Conservation (phyloP, 2,113 vertebrate genomes). For the Orycteropus afer region DNA sequence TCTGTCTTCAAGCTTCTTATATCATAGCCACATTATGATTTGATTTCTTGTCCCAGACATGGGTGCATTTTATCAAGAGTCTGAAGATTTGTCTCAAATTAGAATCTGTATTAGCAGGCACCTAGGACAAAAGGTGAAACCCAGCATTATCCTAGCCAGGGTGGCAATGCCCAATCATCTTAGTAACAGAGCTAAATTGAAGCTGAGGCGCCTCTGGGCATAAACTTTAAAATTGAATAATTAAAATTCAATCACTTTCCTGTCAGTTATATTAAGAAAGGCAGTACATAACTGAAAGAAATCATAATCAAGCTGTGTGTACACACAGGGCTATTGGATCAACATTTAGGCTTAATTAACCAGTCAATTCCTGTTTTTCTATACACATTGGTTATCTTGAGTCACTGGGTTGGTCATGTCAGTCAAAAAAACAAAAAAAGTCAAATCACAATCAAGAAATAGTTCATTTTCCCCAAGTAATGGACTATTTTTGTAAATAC, state of each 20-base stretch:
- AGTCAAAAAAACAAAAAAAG: not conserved
- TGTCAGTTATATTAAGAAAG: constrained; percentile 58
- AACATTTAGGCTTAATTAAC: constrained; percentile 61
- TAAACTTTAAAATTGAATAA: constrained; percentile 66
- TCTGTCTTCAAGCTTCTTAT: not conserved
- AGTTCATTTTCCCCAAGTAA: not conserved
- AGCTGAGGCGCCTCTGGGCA: constrained; percentile 1
- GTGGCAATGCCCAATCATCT: not conserved
- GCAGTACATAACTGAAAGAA: constrained; percentile 42
- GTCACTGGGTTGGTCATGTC: not conserved
- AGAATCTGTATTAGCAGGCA: not conserved
- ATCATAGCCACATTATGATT: not conserved
- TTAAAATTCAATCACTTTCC: constrained; percentile 65
- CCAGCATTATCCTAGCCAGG: not conserved
- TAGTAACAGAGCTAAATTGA: constrained; percentile 34
- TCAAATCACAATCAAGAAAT: constrained; percentile 20
- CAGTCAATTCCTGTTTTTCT: constrained; percentile 60
- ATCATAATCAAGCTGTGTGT: constrained; percentile 49
- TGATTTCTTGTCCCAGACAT: not conserved
- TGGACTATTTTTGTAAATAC: not conserved
- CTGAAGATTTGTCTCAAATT: constrained; percentile 13
- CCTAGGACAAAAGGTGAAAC: not conserved
- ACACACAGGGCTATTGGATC: constrained; percentile 35
- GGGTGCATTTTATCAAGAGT: not conserved
- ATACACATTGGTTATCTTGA: not conserved